Evolutionary conservation across 2,888 invertebrate genomes (phyloP).

Genomic region (Acheta domesticus): DNA sequence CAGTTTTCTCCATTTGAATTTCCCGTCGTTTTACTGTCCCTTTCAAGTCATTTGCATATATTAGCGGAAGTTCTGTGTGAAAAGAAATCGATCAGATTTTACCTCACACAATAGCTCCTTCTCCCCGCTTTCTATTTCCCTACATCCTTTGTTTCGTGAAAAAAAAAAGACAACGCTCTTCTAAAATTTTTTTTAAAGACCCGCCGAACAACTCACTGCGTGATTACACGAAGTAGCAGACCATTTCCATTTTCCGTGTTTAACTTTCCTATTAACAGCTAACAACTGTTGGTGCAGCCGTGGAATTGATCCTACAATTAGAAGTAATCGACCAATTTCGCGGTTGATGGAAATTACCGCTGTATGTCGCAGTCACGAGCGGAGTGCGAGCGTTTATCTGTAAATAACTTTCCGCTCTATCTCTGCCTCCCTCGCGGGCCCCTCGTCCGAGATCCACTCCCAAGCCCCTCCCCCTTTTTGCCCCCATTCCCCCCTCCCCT

Average conservation of each 20-base stretch:
- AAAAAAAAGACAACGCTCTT: too few species aligned
- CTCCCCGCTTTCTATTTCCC: too few species aligned
- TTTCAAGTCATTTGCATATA: background rate
- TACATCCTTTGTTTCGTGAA: too few species aligned
- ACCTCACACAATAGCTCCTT: too few species aligned
- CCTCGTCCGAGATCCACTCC: background rate
- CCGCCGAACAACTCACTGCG: too few species aligned
- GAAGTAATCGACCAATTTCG: conserved; percentile 10
- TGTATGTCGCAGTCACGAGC: background rate
- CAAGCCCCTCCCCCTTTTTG: too few species aligned
- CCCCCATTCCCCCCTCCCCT: background rate
- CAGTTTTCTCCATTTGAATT: background rate
- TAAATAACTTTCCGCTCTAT: conserved; percentile 3
- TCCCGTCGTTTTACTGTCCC: conserved; percentile 1
- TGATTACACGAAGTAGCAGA: conserved; percentile 1
- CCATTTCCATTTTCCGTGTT: conserved; percentile 18
- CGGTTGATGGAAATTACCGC: conserved; percentile 18
- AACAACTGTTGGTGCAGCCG: conserved; percentile 18
- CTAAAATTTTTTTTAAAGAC: too few species aligned
- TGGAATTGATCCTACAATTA: conserved; percentile 18
- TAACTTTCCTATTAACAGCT: conserved; percentile 18
- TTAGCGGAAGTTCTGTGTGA: background rate
- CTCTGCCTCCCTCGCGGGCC: background rate
- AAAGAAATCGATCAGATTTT: too few species aligned
- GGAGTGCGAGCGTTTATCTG: background rate